phyloP scores from a whole-genome alignment of 2,113 vertebrate genomes.

The Osmerus mordax region DNA sequence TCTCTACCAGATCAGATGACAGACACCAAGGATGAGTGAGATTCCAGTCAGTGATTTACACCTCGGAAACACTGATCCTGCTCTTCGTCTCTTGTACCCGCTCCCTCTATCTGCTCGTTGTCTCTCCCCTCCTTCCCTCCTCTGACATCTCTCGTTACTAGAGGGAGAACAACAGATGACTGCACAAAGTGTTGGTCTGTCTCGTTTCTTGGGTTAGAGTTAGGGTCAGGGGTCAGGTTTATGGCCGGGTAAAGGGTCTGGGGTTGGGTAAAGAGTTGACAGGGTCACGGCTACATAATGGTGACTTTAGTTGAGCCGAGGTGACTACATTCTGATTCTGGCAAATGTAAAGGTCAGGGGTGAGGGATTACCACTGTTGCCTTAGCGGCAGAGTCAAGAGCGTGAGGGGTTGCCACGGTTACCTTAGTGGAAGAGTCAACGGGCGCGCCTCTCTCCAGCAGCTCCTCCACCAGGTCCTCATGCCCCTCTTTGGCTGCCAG shows the following conservation, averaged over 20 bases:
- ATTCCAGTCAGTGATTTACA: conserved; percentile 18
- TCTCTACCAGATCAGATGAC: background rate
- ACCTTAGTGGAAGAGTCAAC: conserved; percentile 97
- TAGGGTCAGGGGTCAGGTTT: too few relatives aligned
- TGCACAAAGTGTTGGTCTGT: background rate
- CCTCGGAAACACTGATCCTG: conserved; percentile 5
- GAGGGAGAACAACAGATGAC: background rate
- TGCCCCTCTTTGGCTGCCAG: conserved; percentile 97
- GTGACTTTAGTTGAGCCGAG: too few relatives aligned
- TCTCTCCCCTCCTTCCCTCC: background rate
- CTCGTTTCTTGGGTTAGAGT: background rate
- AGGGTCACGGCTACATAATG: too few relatives aligned
- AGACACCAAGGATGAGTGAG: conserved; percentile 13
- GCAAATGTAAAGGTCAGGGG: background rate
- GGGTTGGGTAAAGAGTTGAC: too few relatives aligned
- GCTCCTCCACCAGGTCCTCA: conserved; percentile 88
- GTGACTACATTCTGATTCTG: too few relatives aligned
- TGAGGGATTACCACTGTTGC: too few relatives aligned
- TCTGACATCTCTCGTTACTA: background rate
- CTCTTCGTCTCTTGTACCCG: background rate
- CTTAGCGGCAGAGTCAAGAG: too few relatives aligned
- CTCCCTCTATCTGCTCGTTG: background rate
- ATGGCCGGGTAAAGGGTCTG: too few relatives aligned
- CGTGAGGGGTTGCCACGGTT: background rate
- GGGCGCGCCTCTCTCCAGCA: conserved; percentile 87